phyloP scores from a whole-genome alignment of 37 sponge, comb jelly and placozoan genomes.

The Bolinopsis microptera region DNA sequence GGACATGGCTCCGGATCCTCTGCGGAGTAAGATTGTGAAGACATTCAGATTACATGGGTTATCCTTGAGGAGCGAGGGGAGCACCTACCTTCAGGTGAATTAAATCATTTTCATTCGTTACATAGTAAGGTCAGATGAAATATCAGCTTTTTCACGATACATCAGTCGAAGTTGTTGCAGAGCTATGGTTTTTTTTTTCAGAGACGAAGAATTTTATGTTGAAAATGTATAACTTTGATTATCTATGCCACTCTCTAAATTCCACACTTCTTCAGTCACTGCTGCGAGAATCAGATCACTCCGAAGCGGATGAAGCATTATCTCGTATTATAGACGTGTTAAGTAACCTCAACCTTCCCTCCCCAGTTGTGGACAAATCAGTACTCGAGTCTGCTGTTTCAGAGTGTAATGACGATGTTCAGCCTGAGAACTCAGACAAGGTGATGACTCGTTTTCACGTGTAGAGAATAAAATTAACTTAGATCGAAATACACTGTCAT shows the following conservation, averaged over 20 bases:
- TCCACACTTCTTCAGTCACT: constrained; percentile 23
- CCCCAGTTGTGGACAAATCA: constrained; percentile 37
- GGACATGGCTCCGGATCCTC: constrained; percentile 40
- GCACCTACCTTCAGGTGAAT: constrained; percentile 56
- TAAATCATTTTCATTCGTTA: neutral
- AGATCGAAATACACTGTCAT: too few species aligned
- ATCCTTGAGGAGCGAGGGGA: constrained; percentile 53
- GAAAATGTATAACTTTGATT: too few species aligned
- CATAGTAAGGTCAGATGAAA: too few species aligned
- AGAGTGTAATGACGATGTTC: constrained; percentile 42
- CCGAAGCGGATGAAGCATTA: constrained; percentile 43
- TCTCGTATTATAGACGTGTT: constrained; percentile 42
- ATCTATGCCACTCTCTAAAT: too few species aligned
- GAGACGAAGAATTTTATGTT: too few species aligned
- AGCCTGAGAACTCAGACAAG: constrained; percentile 58
- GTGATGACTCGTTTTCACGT: too few species aligned
- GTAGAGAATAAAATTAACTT: too few species aligned
- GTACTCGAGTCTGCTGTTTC: constrained; percentile 50
- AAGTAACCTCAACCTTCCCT: constrained; percentile 59
- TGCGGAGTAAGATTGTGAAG: constrained; percentile 31
- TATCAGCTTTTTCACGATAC: too few species aligned
- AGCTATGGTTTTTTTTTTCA: too few species aligned
- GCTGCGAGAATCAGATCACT: constrained; percentile 16
- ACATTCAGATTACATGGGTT: constrained; percentile 47
- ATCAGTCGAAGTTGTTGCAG: too few species aligned